Conservation (phyloP, 1,140 invertebrate species). For the Drosophila repleta region DNA sequence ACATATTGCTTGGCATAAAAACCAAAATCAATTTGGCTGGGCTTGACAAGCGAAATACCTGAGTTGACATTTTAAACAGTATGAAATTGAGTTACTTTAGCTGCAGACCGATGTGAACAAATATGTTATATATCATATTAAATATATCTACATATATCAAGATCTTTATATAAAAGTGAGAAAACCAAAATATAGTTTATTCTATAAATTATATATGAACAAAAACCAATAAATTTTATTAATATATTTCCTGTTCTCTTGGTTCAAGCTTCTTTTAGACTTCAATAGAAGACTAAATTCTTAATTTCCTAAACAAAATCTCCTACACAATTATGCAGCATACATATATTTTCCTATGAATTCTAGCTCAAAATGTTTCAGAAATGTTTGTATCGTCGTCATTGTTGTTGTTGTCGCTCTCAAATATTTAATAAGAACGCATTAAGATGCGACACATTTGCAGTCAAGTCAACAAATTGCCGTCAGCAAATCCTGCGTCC, state of each 20-base stretch:
- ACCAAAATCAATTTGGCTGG: constrained; percentile 43
- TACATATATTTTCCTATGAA: not conserved
- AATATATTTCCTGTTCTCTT: too few relatives aligned
- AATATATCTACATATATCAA: too few relatives aligned
- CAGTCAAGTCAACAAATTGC: constrained; percentile 79
- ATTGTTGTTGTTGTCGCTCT: constrained; percentile 29
- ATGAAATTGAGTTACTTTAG: too few relatives aligned
- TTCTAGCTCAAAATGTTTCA: constrained; percentile 7
- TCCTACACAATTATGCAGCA: not conserved
- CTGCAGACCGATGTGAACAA: too few relatives aligned
- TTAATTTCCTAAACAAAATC: constrained; percentile 2
- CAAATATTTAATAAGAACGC: constrained; percentile 73
- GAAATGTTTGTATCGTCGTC: constrained; percentile 6
- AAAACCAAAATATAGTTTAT: too few relatives aligned
- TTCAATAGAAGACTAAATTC: too few relatives aligned
- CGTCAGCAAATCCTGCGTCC: constrained; percentile 53
- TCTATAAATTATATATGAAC: too few relatives aligned
- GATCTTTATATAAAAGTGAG: too few relatives aligned
- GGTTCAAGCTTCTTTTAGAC: too few relatives aligned
- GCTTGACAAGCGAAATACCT: not conserved
- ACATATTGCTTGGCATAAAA: constrained; percentile 48
- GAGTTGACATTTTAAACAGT: too few relatives aligned
- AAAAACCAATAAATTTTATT: too few relatives aligned
- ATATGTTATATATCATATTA: too few relatives aligned
- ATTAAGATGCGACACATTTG: constrained; percentile 78